Evolutionary conservation across 1,140 invertebrate genomes (phyloP).

Genomic region (Aphelenchoides avenae): DNA sequence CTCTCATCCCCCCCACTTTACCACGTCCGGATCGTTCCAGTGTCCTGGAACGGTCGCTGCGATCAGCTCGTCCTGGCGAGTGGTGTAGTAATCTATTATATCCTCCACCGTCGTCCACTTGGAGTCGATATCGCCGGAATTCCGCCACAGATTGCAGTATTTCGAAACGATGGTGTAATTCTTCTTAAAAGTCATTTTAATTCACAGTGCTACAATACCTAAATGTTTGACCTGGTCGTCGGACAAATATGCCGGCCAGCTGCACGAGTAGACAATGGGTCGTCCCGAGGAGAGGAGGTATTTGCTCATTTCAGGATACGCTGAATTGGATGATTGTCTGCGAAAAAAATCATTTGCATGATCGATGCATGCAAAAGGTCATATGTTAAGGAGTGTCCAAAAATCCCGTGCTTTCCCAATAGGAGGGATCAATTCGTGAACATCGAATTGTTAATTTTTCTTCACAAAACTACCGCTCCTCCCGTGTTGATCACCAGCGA

Average conservation of each 20-base stretch:
- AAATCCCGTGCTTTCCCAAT: too few species aligned
- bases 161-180: slow-evolving; percentile 80
- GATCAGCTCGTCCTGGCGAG: slow-evolving; percentile 82
- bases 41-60: slow-evolving; percentile 86
- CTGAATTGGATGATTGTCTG: too few species aligned
- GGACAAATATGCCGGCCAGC: slow-evolving; percentile 80
- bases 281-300: too few species aligned
- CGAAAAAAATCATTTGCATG: too few species aligned
- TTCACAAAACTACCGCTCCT: neutral
- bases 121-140: slow-evolving; percentile 89
- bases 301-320: slow-evolving; percentile 18
- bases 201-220: too few species aligned
- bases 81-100: slow-evolving; percentile 90
- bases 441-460: too few species aligned
- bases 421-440: too few species aligned
- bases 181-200: slow-evolving; percentile 15
- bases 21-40: slow-evolving; percentile 98
- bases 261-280: slow-evolving; percentile 92
- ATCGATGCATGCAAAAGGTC: too few species aligned
- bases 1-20: too few species aligned
- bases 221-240: neutral
- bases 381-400: too few species aligned
- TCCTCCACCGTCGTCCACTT: too few species aligned
- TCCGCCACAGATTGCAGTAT: slow-evolving; percentile 90
- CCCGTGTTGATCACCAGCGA: too few species aligned